Conservation (phyloP, 2,797 vertebrate species). For the Mus minutoides region DNA sequence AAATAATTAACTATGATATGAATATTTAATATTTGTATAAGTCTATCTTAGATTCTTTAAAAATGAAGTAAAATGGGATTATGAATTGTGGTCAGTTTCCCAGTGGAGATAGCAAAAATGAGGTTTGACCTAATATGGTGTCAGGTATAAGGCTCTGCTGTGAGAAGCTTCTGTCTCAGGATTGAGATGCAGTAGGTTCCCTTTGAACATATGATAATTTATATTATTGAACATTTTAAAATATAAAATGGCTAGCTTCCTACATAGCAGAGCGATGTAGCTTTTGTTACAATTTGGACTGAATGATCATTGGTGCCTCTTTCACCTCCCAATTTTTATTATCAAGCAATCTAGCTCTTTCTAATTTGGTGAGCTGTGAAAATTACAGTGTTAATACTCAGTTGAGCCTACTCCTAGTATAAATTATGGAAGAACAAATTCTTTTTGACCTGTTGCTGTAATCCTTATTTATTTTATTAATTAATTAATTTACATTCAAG, state of each 20-base stretch:
- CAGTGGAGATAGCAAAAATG: not conserved
- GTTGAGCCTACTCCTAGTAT: not conserved
- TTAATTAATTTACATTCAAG: not conserved
- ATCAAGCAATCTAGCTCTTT: conserved; percentile 8
- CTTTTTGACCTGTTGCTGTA: conserved; percentile 11
- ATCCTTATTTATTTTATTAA: not conserved
- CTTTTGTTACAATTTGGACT: not conserved
- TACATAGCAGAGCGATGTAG: not conserved
- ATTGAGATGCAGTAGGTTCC: not conserved
- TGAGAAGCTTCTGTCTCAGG: not conserved
- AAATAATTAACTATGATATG: not conserved
- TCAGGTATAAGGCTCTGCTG: not conserved
- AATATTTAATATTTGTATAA: conserved; percentile 2
- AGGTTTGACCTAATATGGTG: not conserved
- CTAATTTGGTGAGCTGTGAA: not conserved
- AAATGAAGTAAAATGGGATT: not conserved
- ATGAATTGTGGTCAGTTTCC: not conserved
- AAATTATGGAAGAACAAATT: conserved; percentile 2
- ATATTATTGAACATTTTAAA: not conserved
- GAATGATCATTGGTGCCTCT: not conserved
- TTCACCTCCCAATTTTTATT: conserved; percentile 33
- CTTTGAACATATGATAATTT: not conserved
- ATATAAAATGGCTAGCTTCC: not conserved
- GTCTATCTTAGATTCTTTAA: not conserved
- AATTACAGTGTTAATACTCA: not conserved